A percentile compares a stretch with the other conserved stretches of the same genome.
These are phyloP conservation scores for Drosophila oshimai DNA, from an alignment of 1,140 invertebrate species.

Conservation along the genomic window DNA sequence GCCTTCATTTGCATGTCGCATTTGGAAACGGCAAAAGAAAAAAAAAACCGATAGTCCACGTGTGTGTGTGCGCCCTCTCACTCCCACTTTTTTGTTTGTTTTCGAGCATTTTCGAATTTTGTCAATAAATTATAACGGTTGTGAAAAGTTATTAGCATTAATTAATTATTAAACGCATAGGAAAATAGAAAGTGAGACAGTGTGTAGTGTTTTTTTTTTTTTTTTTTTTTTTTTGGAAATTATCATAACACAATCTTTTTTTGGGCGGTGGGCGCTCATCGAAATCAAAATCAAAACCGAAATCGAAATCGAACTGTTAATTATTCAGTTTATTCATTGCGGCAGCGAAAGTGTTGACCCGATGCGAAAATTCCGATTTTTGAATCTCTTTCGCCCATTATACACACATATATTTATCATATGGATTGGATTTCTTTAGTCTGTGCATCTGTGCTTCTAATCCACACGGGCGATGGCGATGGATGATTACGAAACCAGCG, in stretches of 20 bases:
- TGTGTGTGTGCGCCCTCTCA: constrained; percentile 1
- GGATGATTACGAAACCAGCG: constrained; percentile 51
- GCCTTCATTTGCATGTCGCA: constrained; percentile 53
- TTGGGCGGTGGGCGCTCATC: background rate
- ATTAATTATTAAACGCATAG: constrained; percentile 77
- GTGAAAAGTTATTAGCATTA: constrained; percentile 82
- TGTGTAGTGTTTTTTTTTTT: background rate
- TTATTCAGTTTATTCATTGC: constrained; percentile 61
- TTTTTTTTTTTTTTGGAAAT: constrained; percentile 42
- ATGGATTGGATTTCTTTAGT: background rate
- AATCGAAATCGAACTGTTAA: constrained; percentile 56
- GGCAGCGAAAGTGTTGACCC: constrained; percentile 60
- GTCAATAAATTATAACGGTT: constrained; percentile 80
- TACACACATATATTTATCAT: no score
- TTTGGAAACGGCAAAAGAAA: constrained; percentile 16
- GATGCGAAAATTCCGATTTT: constrained; percentile 19
- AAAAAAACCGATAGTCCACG: constrained; percentile 9
- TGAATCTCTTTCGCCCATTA: background rate
- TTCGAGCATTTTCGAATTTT: constrained; percentile 64
- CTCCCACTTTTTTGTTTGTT: constrained; percentile 15
- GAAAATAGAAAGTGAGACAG: constrained; percentile 76
- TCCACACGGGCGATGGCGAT: no score
- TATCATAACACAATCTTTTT: constrained; percentile 48
- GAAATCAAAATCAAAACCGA: constrained; percentile 38
- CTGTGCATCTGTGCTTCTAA: constrained; percentile 8